phyloP scores from a whole-genome alignment of 37 sponge, comb jelly and placozoan genomes.

The Chondrosia reniformis region DNA sequence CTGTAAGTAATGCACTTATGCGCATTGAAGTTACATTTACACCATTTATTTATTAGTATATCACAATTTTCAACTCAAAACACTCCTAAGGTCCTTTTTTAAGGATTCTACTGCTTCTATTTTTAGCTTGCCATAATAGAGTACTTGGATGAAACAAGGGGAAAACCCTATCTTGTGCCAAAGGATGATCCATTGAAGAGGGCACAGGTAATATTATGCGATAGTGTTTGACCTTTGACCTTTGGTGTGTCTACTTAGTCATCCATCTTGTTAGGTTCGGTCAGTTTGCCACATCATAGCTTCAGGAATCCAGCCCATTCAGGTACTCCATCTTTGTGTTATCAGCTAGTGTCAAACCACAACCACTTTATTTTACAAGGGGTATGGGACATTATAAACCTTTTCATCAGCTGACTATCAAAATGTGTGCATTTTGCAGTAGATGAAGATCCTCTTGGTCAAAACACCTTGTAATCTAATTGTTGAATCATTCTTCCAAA shows the following conservation, averaged over 20 bases:
- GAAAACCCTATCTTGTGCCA: slow-evolving; percentile 69
- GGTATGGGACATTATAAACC: neutral
- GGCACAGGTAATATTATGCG: slow-evolving; percentile 61
- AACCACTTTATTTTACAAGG: neutral
- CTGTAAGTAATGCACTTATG: slow-evolving; percentile 58
- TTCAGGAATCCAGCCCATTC: slow-evolving; percentile 83
- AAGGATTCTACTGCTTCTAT: too few species aligned
- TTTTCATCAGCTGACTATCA: too few species aligned
- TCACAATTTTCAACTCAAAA: too few species aligned
- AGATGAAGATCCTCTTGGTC: too few species aligned
- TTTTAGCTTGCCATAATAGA: slow-evolving; percentile 87
- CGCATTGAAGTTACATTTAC: too few species aligned
- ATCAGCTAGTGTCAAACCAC: neutral
- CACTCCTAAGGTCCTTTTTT: too few species aligned
- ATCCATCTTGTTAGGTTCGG: slow-evolving; percentile 70
- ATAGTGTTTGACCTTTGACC: too few species aligned
- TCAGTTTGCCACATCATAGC: slow-evolving; percentile 59
- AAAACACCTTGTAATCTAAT: too few species aligned
- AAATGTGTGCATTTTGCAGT: too few species aligned
- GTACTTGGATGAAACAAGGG: slow-evolving; percentile 94
- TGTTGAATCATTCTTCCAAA: too few species aligned
- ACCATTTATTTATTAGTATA: too few species aligned
- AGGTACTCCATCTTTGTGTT: slow-evolving; percentile 25
- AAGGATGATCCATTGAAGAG: slow-evolving; percentile 55
- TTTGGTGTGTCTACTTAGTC: too few species aligned